Evolutionary conservation across 2,797 vertebrate species (phyloP).

Genomic region (Micropoecilia bifurca): DNA sequence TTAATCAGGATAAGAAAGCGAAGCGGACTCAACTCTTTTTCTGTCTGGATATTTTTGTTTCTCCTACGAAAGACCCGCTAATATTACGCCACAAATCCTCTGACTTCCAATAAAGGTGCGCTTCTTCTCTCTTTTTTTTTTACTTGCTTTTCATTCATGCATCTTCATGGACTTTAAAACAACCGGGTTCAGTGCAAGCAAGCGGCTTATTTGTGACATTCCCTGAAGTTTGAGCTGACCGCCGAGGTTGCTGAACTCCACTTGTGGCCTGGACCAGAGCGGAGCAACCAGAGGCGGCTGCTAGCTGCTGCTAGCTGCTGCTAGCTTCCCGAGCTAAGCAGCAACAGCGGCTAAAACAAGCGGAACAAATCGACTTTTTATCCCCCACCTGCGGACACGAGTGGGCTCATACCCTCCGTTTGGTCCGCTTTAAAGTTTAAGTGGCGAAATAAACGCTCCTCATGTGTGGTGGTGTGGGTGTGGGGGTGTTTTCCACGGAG

Average conservation of each 20-base stretch:
- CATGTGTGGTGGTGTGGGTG: neutral
- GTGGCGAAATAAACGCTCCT: neutral
- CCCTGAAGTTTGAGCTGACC: conserved; percentile 11
- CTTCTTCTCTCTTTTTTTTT: neutral
- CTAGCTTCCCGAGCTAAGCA: conserved; percentile 37
- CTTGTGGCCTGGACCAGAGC: conserved; percentile 64
- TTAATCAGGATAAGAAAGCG: neutral
- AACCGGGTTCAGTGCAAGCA: neutral
- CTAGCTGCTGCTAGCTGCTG: too few species aligned
- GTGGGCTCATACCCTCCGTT: neutral
- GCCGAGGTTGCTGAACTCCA: conserved; percentile 54
- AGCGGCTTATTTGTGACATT: neutral
- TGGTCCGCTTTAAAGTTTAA: neutral
- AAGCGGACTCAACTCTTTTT: neutral
- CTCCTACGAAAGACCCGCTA: conserved; percentile 35
- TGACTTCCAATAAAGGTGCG: conserved; percentile 28
- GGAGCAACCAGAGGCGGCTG: conserved; percentile 33
- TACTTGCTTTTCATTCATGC: conserved; percentile 10
- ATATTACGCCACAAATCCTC: conserved; percentile 51
- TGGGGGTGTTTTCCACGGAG: conserved; percentile 19
- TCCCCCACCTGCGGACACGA: neutral
- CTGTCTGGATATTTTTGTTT: conserved; percentile 14
- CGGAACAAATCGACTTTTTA: conserved; percentile 6
- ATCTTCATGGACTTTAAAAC: neutral
- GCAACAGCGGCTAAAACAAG: conserved; percentile 34